A percentile compares a stretch with the other conserved stretches of the same genome.
phyloP scores from a whole-genome alignment of 92 coral and sea anemone genomes.

The Epizoanthus stellaris region DNA sequence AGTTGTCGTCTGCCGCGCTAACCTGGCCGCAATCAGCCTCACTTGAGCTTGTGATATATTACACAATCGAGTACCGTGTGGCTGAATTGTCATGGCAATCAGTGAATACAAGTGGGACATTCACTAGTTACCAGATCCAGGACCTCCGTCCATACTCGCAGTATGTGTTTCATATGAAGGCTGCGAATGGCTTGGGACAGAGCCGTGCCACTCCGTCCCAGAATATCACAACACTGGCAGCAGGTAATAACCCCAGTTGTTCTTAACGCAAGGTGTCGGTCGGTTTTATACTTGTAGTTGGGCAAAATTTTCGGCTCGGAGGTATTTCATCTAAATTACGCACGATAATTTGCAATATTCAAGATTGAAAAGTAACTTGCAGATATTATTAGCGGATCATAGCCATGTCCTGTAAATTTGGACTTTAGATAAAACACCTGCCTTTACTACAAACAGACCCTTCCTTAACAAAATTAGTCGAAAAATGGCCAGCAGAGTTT shows the following conservation, averaged over 20 bases:
- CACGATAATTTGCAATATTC: too few relatives aligned
- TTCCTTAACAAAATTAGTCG: too few relatives aligned
- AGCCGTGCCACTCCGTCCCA: slow-evolving; percentile 58
- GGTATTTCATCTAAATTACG: too few relatives aligned
- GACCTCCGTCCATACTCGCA: slow-evolving; percentile 66
- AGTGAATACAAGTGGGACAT: slow-evolving; percentile 53
- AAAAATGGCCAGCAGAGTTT: too few relatives aligned
- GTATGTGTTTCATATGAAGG: slow-evolving; percentile 76
- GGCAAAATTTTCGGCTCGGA: not conserved
- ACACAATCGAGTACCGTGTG: slow-evolving; percentile 68
- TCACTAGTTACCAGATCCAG: slow-evolving; percentile 47
- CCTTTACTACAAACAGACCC: too few relatives aligned
- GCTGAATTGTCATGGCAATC: slow-evolving; percentile 61
- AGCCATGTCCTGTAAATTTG: too few relatives aligned
- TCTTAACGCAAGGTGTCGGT: not conserved
- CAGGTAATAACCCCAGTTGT: slow-evolving; percentile 46
- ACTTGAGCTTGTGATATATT: slow-evolving; percentile 69
- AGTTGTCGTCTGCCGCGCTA: slow-evolving; percentile 70
- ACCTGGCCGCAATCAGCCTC: slow-evolving; percentile 70
- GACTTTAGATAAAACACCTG: too few relatives aligned
- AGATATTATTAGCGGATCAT: too few relatives aligned
- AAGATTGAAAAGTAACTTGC: too few relatives aligned
- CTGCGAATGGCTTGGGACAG: slow-evolving; percentile 86
- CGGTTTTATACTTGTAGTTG: not conserved
- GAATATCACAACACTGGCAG: slow-evolving; percentile 74